Evolutionary conservation across 2,113 vertebrate species (phyloP).

Genomic region (Percina caprodes): DNA sequence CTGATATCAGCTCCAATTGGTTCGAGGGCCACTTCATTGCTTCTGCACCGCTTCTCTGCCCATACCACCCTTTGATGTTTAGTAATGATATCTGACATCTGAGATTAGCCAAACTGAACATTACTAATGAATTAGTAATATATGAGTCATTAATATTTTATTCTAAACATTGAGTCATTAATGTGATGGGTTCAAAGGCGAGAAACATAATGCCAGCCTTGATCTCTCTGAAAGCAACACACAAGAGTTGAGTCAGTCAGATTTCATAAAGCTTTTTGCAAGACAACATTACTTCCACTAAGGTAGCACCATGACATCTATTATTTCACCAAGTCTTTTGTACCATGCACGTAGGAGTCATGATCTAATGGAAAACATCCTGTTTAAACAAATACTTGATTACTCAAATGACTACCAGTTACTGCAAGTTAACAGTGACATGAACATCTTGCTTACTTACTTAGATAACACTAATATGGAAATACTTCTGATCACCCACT

Average conservation of each 20-base stretch:
- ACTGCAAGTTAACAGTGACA: background rate
- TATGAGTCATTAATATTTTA: constrained; percentile 70
- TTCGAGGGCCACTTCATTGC: constrained; percentile 50
- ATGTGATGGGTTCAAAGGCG: constrained; percentile 91
- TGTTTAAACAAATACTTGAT: background rate
- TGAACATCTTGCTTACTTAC: background rate
- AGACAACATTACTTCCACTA: constrained; percentile 26
- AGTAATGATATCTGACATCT: constrained; percentile 71
- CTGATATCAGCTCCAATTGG: constrained; percentile 52
- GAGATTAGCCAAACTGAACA: constrained; percentile 71
- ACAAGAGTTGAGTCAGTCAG: constrained; percentile 48
- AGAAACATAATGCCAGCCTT: constrained; percentile 72
- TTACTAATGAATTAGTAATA: constrained; percentile 71
- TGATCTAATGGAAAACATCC: background rate
- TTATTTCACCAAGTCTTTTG: background rate
- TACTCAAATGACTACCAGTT: background rate
- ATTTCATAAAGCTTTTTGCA: constrained; percentile 34
- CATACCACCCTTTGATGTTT: constrained; percentile 64
- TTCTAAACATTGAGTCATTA: constrained; percentile 67
- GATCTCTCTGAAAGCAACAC: constrained; percentile 63
- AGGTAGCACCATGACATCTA: constrained; percentile 7
- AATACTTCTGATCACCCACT: background rate
- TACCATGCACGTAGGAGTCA: background rate
- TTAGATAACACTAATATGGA: background rate
- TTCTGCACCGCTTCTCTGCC: constrained; percentile 52